Percentiles rank a stretch among this genome's conserved stretches.
Evolutionary conservation across 1,140 invertebrate species (phyloP).

Genomic region (Zaprionus gabonicus): DNA sequence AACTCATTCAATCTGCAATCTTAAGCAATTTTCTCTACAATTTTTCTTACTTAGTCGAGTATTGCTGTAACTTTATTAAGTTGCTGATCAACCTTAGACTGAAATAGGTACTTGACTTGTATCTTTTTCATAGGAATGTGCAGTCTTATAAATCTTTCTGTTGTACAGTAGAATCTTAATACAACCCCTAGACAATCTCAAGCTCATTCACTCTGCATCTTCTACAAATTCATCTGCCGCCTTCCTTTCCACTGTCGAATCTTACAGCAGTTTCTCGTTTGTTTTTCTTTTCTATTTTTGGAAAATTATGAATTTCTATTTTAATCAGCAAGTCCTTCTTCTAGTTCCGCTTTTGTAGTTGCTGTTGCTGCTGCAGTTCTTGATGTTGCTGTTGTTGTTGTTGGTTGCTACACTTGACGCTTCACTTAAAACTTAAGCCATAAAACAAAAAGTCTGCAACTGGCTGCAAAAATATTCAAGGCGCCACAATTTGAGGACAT

Average conservation of each 20-base stretch:
- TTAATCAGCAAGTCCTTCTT: slow-evolving; percentile 19
- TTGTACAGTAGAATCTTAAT: not conserved
- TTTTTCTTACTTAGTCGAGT: too few species aligned
- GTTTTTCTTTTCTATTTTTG: slow-evolving; percentile 1
- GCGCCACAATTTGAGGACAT: slow-evolving; percentile 41
- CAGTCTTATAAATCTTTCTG: too few species aligned
- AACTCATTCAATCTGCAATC: too few species aligned
- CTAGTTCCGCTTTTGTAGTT: slow-evolving; percentile 1
- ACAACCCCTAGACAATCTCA: not conserved
- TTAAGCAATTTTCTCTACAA: too few species aligned
- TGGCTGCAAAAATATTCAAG: slow-evolving; percentile 37
- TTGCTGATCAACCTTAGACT: too few species aligned
- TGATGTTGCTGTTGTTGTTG: slow-evolving; percentile 6
- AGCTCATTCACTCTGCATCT: not conserved
- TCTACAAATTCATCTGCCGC: not conserved
- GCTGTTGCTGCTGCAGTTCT: not conserved
- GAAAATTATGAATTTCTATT: slow-evolving; percentile 24
- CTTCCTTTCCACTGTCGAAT: not conserved
- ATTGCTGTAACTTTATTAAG: too few species aligned
- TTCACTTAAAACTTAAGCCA: slow-evolving; percentile 68
- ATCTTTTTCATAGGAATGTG: too few species aligned
- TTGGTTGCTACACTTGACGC: slow-evolving; percentile 18
- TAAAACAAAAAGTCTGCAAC: slow-evolving; percentile 69
- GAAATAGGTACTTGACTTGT: too few species aligned
- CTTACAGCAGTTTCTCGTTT: not conserved